Evolutionary conservation across 1,140 invertebrate species (phyloP), one percentile per base, ranked within the genome.

Genomic region (Camponotus pennsylvanicus): DNA sequence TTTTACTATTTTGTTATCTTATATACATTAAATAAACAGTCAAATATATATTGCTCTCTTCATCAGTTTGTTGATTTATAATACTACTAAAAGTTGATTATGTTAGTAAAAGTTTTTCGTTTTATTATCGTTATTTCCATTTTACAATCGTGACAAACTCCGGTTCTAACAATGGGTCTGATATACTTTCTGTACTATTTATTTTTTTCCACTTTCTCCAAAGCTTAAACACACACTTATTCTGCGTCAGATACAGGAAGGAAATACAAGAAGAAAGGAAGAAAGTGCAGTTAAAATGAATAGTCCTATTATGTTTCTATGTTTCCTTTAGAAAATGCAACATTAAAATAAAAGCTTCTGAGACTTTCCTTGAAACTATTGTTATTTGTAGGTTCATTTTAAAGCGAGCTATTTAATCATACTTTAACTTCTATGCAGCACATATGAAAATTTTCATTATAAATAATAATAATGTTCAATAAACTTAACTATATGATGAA

Each of bases 161-260:
- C n/a, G 21, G n/a, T 55, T 75, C 1, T 75, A 61, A 75, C 55
- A 75, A 75, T 61, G 40, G n/a, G 11, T 75, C 37, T 57, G 34
- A 6, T 59, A 57, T n/a, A 59, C 55, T 75, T 55, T 75, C 57
- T 75, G 55, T 75, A 42, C 27, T 37, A 59, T 59, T 40, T 37
- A 37, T 59, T 40, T 75, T 75, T 55, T 52, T 13, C n/a, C 34
- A n/a, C 71, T 75, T 75, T 75, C 40, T 55, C 59, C n/a, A 59
- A 61, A 59, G 71, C 52, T 13, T 75, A 55, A 59, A 75, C 40
- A 75, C 71, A 75, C 71, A 75, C 37, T 75, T 75, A 75, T 75
- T 75, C 71, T 59, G 55, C 40, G 71, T 75, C 71, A 75, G 55
- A 61, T 75, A 75, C 71, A 75, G 71, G 40, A 75, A 75, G 71